A percentile compares a stretch with the other conserved stretches of the same genome.
Conservation (phyloP, 2,113 vertebrate genomes). For the Carollia perspicillata region DNA sequence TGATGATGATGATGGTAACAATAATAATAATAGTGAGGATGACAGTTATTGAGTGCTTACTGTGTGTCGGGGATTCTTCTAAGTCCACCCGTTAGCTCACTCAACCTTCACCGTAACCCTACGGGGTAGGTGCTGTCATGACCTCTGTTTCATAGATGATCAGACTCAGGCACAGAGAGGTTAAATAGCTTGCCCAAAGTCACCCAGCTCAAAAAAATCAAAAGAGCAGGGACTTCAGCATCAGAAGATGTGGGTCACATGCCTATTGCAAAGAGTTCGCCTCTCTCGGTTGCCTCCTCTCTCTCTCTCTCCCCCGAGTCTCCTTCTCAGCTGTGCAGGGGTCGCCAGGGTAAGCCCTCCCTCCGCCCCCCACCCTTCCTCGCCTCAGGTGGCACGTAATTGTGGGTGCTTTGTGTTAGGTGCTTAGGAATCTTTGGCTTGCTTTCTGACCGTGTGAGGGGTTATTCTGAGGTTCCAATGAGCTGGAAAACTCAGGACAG, state of each 20-base stretch:
- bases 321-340: background rate
- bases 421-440: background rate
- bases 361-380: rapidly evolving
- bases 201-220: background rate
- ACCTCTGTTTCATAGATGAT: background rate
- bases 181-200: background rate
- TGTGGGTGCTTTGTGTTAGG: background rate
- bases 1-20: no score
- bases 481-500: background rate
- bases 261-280: background rate
- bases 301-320: background rate
- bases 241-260: background rate
- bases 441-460: background rate
- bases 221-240: background rate
- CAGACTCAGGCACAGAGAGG: background rate
- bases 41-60: background rate
- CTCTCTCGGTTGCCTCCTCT: background rate
- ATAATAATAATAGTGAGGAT: no score
- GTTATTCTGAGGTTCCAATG: background rate
- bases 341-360: background rate
- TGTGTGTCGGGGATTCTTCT: background rate
- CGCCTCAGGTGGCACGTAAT: background rate
- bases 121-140: background rate
- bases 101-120: background rate
- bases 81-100: background rate